Evolutionary conservation across 2,113 vertebrate genomes (phyloP), one percentile per base, ranked within the genome.

Genomic region (Nematolebias whitei): DNA sequence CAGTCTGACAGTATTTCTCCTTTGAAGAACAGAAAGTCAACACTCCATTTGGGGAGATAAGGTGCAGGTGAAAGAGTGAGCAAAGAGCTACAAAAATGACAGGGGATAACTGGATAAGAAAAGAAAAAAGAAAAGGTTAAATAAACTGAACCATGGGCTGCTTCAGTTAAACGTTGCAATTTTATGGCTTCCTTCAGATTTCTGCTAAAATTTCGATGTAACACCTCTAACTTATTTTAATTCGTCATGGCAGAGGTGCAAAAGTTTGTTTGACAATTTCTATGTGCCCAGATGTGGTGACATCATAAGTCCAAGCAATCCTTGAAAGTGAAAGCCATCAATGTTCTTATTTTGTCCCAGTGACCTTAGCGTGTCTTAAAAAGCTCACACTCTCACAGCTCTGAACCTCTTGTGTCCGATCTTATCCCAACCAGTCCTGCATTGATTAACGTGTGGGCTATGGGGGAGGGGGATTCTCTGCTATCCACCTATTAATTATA

Each of bases 401-500:
- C 23, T 57, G 55, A 86, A 81, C 52, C 81, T 60, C 66, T 38
- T 38, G 26, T 63, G 66, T 83, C 74, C 72, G 79, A 80, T 84
- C 84, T 75, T 77, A 60, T 68, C 78, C 82, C 66, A 91, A 91
- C 91, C 90, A 89, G 82, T 71, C 84, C 85, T 85, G 80, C 79
- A 90, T 83, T 92, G 89, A 92, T 91, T 89, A 90, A 89, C 83
- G 83, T 71, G 79, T 78, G 74, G 79, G 72, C 80, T 15, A 12
- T 14, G 52, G 35, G 13, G 29, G n/a, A 19, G 51, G 76, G 79
- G 73, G 83, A 82, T 87, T 87, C 85, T 90, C 86, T 74, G 77
- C 90, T 85, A 82, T 90, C 87, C 87, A 90, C 81, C 85, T 90
- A 92, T 92, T 91, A 90, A 91, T 88, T 87, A 90, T 89, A 85